These are phyloP conservation scores for Metridium senile DNA, from an alignment of 92 coral and sea anemone genomes.

Conservation along the genomic window DNA sequence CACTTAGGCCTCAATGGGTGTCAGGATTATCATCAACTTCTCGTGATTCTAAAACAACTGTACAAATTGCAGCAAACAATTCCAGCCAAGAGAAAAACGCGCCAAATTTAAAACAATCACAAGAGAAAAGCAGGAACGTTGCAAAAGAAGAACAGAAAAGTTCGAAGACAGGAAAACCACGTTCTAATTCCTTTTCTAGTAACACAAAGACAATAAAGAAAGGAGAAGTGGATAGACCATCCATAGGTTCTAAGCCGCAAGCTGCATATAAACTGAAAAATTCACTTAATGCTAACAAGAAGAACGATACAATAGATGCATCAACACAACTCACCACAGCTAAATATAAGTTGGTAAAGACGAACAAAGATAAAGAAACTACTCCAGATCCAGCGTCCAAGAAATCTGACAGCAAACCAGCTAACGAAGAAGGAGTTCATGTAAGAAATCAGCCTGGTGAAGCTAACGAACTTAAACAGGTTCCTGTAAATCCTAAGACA, in stretches of 20 bases:
- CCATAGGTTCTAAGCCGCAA: not conserved
- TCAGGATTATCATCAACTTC: not conserved
- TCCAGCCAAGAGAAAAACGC: not conserved
- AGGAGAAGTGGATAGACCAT: not conserved
- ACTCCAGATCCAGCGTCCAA: not conserved
- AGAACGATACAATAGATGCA: not conserved
- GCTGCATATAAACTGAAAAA: not conserved
- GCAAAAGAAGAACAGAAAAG: not conserved
- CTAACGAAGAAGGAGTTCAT: not conserved
- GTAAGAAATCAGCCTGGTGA: not conserved
- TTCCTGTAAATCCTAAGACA: not conserved
- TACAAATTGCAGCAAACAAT: not conserved
- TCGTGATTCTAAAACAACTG: not conserved
- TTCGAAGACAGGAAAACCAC: slow-evolving; percentile 7
- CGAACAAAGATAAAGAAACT: not conserved
- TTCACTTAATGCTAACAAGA: slow-evolving; percentile 2
- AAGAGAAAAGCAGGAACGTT: not conserved
- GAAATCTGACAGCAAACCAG: not conserved
- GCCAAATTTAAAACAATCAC: not conserved
- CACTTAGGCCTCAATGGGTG: not conserved
- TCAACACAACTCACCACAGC: not conserved
- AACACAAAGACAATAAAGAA: not conserved
- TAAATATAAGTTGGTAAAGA: not conserved
- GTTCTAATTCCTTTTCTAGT: not conserved
- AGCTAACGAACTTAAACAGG: not conserved